These are phyloP conservation scores for Cynopterus brachyotis DNA, from an alignment of 2,113 vertebrate species.

Conservation along the genomic window DNA sequence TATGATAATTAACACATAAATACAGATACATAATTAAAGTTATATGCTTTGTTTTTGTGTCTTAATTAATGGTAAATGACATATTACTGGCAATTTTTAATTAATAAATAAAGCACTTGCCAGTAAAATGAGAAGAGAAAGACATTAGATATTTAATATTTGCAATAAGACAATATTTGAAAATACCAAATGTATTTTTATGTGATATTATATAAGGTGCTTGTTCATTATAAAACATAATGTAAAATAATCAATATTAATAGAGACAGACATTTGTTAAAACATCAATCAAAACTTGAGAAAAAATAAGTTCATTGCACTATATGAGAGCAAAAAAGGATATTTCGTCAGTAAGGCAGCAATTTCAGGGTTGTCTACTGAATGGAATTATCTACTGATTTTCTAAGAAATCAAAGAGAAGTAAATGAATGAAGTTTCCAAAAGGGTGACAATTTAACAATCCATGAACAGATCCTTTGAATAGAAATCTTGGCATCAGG, in stretches of 20 bases:
- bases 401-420: neutral
- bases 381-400: neutral
- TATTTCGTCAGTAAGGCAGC: neutral
- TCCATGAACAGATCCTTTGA: neutral
- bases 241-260: conserved; percentile 12
- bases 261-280: neutral
- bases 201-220: neutral
- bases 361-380: neutral
- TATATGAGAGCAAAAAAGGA: neutral
- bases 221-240: neutral
- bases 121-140: neutral
- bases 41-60: neutral
- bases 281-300: neutral
- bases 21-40: neutral
- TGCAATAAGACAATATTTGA: neutral
- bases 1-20: neutral
- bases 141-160: neutral
- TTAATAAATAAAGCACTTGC: neutral
- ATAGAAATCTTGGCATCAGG: neutral
- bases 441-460: neutral
- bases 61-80: conserved; percentile 10
- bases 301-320: neutral
- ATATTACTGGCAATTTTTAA: neutral
- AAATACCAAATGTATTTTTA: conserved; percentile 3
- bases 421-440: conserved; percentile 16